Conservation (phyloP, 2,888 invertebrate genomes). For the Lithophane semibrunnea region DNA sequence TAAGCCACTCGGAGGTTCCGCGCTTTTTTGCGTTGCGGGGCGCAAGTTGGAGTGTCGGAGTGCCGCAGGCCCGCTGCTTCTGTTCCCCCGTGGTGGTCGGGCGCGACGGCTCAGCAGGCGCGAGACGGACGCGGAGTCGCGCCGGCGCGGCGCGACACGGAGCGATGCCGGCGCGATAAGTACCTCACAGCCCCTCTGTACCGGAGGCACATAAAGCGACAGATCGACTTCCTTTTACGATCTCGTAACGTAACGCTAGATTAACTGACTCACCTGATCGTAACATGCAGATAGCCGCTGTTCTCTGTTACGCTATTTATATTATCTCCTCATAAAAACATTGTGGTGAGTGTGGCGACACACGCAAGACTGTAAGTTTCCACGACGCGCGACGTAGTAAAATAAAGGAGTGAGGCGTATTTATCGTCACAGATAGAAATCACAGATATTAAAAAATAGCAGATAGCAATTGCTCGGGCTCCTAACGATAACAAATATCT, state of each 20-base stretch:
- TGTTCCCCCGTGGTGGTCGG: neutral
- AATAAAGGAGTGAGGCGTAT: neutral
- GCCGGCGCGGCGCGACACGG: neutral
- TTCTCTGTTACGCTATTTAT: constrained; percentile 42
- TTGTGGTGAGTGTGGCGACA: neutral
- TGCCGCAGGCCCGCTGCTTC: neutral
- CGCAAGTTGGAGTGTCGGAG: neutral
- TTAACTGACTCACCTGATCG: constrained; percentile 51
- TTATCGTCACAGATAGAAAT: too few species aligned
- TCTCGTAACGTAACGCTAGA: constrained; percentile 38
- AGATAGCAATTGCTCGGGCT: too few species aligned
- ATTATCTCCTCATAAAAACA: constrained; percentile 46
- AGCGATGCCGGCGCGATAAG: constrained; percentile 43
- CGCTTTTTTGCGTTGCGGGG: neutral
- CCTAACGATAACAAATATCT: too few species aligned
- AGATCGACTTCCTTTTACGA: constrained; percentile 49
- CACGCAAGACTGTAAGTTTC: neutral
- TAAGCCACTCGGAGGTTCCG: constrained; percentile 1
- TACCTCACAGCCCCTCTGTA: neutral
- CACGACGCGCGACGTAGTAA: neutral
- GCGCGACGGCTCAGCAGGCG: neutral
- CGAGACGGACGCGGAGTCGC: neutral
- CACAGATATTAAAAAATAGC: too few species aligned
- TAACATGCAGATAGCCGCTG: constrained; percentile 47
- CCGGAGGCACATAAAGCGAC: constrained; percentile 5